Base-by-base conservation (phyloP, 64 coral and sea anemone species). In the Dendrophyllia cribrosa region DNA sequence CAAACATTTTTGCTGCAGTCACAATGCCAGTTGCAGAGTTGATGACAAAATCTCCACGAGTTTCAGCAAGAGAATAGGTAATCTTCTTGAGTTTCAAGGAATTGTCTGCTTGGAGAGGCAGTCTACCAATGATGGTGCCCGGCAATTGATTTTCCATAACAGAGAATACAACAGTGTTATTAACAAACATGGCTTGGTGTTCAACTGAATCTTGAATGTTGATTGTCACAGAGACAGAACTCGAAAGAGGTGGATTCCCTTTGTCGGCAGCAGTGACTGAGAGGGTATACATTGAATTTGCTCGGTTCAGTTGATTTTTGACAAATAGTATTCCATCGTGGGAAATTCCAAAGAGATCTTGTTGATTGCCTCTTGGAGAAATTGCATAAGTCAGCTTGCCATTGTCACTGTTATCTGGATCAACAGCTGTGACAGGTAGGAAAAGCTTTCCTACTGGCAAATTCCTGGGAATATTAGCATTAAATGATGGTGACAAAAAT, bases 141-240 rank as follows among this genome's bases (percentile, higher is more conserved):
- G 95, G 67, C 3, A 74, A 72, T 68, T 87, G 83, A 51, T 97
- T 97, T 80, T 97, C 95, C 34, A 89, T 11, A 59, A 97, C 17
- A 75, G 69, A 74, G 81, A 97, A 97, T 77, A 48, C 66, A 83
- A 88, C 94, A 61, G 95, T 97, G n/a, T 94, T 73, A 59, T 94
- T 97, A 60, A 45, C 51, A 47, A 97, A 97, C 44, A 97, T 86
- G 19, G 88, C 78, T 86, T 85, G 85, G 34, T 97, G 83, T 13
- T 91, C 88, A 91, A 87, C 60, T 50, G 95, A 94, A 61, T 94
- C 88, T 65, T 91, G 74, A 53, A 97, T 81, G 72, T 76, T 94
- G 48, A 97, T 83, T 10, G 88, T 97, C 19, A 94, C 66, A 10
- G 65, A 75, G 0, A 87, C 88, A 13, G 88, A 91, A 73, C 79